Conservation (phyloP, 2,888 invertebrate species). For the Conus canariensis region DNA sequence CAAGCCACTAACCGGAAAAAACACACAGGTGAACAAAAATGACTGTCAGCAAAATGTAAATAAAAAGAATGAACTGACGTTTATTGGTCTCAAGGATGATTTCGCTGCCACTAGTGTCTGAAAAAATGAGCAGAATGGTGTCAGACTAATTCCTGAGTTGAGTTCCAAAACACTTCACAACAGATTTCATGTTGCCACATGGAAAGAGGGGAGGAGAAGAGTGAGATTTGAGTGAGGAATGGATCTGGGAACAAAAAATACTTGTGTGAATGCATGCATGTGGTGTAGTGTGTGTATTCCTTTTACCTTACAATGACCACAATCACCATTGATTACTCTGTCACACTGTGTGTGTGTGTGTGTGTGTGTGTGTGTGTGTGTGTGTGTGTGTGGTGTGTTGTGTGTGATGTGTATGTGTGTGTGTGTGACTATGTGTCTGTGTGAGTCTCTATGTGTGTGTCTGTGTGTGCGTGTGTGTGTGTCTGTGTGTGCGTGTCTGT, state of each 20-base stretch:
- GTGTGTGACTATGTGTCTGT: not conserved
- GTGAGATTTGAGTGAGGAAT: too few relatives aligned
- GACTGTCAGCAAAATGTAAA: not conserved
- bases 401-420: constrained; percentile 9
- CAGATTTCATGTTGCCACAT: not conserved
- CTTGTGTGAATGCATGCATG: too few relatives aligned
- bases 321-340: too few relatives aligned
- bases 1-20: constrained; percentile 25
- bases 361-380: too few relatives aligned
- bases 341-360: too few relatives aligned
- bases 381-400: too few relatives aligned
- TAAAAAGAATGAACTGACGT: constrained; percentile 26
- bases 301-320: too few relatives aligned
- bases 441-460: too few relatives aligned
- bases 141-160: not conserved
- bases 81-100: not conserved
- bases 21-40: not conserved
- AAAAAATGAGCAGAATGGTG: constrained; percentile 16
- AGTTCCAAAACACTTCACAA: not conserved
- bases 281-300: too few relatives aligned
- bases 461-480: not conserved
- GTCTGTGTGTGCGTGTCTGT: constrained; percentile 14
- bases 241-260: too few relatives aligned
- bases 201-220: too few relatives aligned
- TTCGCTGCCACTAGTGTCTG: constrained; percentile 36